These are phyloP conservation scores for Hetaerina americana DNA, from an alignment of 1,140 invertebrate genomes.

Conservation along the genomic window DNA sequence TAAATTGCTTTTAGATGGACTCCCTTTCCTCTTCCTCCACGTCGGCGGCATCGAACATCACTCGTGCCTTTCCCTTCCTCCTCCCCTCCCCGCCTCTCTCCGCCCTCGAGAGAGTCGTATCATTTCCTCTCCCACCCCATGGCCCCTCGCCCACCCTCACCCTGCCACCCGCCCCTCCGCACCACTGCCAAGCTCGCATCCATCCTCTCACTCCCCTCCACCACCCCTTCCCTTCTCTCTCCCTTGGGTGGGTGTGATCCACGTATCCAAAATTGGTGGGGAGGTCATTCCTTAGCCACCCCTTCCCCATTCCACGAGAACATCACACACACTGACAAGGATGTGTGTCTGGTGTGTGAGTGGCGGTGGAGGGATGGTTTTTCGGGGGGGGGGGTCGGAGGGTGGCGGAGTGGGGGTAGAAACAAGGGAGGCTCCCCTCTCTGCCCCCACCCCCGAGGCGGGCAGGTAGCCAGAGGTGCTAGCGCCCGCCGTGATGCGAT, in stretches of 20 bases:
- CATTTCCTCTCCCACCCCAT: not conserved
- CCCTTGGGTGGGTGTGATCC: not conserved
- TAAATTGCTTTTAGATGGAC: not conserved
- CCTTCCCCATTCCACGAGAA: too few species aligned
- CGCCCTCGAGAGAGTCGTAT: too few species aligned
- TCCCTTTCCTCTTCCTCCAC: not conserved
- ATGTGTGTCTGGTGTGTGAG: too few species aligned
- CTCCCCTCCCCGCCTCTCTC: too few species aligned
- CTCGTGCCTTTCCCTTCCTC: too few species aligned
- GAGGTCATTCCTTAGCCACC: not conserved
- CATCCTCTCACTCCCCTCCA: not conserved
- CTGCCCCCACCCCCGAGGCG: not conserved
- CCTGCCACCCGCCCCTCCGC: not conserved
- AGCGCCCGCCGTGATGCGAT: not conserved
- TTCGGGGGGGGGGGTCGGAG: not conserved
- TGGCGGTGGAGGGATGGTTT: too few species aligned
- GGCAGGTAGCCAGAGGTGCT: not conserved
- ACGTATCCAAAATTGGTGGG: not conserved
- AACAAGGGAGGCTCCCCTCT: too few species aligned
- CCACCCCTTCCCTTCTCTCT: not conserved
- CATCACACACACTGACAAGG: too few species aligned
- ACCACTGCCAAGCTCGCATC: too few species aligned
- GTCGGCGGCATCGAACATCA: too few species aligned
- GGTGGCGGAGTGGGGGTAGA: too few species aligned
- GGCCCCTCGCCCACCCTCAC: not conserved